These are phyloP conservation scores for Drosophila trichaetosa DNA, from an alignment of 2,888 invertebrate genomes.

Conservation along the genomic window DNA sequence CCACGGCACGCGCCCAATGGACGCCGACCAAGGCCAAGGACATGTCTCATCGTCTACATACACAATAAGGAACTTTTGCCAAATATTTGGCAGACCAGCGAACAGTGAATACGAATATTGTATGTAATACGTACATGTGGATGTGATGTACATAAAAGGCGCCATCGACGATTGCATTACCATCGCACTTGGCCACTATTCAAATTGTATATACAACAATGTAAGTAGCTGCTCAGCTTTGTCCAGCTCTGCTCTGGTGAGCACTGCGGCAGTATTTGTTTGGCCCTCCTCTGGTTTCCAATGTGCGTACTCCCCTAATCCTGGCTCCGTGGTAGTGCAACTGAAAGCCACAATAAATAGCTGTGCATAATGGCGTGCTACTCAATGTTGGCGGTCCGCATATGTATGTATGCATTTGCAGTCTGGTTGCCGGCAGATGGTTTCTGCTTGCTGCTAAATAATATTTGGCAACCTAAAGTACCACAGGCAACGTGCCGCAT, in stretches of 20 bases:
- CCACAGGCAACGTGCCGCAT: conserved; percentile 54
- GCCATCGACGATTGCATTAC: conserved; percentile 51
- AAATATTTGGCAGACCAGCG: conserved; percentile 53
- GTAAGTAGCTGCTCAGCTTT: not conserved
- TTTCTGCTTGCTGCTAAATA: conserved; percentile 34
- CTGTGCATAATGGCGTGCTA: conserved; percentile 68
- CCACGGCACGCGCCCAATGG: conserved; percentile 32
- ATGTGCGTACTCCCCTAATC: conserved; percentile 8
- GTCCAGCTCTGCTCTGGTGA: not conserved
- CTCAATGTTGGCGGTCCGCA: conserved; percentile 41
- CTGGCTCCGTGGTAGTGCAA: conserved; percentile 45
- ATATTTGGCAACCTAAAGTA: conserved; percentile 63
- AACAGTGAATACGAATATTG: conserved; percentile 11
- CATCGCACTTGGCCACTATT: conserved; percentile 10
- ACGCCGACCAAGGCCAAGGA: conserved; percentile 71
- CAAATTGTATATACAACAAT: conserved; percentile 3
- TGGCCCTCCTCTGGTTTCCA: conserved; percentile 8
- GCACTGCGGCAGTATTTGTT: conserved; percentile 36
- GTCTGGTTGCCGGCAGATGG: conserved; percentile 6
- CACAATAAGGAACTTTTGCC: conserved; percentile 35
- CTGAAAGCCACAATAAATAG: conserved; percentile 69
- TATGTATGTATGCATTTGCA: conserved; percentile 9
- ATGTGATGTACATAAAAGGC: conserved; percentile 1
- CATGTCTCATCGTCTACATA: conserved; percentile 45
- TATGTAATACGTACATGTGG: not conserved